phyloP scores from a whole-genome alignment of 2,113 vertebrate genomes.

The Ranitomeya variabilis region DNA sequence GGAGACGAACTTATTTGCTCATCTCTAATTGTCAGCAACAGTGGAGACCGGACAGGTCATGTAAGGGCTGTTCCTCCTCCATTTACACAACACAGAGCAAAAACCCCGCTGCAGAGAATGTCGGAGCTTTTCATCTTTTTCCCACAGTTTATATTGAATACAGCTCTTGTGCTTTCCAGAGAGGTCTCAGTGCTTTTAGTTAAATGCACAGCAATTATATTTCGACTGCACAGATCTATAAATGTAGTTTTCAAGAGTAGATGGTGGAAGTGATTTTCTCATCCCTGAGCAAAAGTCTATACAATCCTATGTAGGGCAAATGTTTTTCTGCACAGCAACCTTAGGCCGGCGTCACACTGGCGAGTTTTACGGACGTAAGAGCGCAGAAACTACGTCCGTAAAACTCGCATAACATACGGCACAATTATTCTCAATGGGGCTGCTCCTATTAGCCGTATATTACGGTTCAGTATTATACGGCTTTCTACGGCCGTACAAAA shows the following conservation, averaged over 20 bases:
- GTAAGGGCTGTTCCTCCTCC: neutral
- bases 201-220: constrained; percentile 30
- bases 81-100: constrained; percentile 26
- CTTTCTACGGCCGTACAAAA: no score
- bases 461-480: no score
- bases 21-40: no score
- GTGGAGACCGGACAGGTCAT: neutral
- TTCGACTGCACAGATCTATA: constrained; percentile 7
- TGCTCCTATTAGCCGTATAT: no score
- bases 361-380: no score
- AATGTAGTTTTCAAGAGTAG: constrained; percentile 1
- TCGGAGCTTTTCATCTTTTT: neutral
- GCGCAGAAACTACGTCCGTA: no score
- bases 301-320: neutral
- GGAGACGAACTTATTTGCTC: no score
- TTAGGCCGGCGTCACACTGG: no score
- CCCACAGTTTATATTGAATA: neutral
- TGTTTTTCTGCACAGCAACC: neutral
- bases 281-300: constrained; percentile 30
- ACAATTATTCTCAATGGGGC: no score
- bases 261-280: constrained; percentile 45
- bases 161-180: constrained; percentile 4
- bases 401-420: no score
- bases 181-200: constrained; percentile 39
- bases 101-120: neutral